Evolutionary conservation across 2,888 invertebrate genomes (phyloP), one percentile per base, ranked within the genome.

Genomic region (Drosophila kuntzei): DNA sequence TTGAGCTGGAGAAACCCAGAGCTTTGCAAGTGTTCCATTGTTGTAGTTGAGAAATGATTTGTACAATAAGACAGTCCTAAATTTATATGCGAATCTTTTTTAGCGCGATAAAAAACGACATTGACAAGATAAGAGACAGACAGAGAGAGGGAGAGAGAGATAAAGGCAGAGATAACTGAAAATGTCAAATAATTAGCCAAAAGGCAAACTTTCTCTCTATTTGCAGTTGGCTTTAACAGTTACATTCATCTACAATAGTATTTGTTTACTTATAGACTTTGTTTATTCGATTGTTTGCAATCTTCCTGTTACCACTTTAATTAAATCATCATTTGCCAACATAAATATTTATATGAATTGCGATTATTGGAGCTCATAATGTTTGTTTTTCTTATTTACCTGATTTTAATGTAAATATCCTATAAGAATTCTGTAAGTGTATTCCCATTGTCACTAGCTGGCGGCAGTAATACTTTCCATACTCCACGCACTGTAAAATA

Each of bases 31-130:
- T 79, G 75, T 11, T 50, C 53, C 85, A 85, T 81, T 85, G 63
- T 76, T 60, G 60, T 59, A 72, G 55, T 78, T 75, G 76, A 69
- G 66, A 80, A 81, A 72, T 67, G 76, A 73, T 80, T 76, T 75
- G 74, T 73, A 74, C 80, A 80, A 71, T 62, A 71, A 63, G 65
- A 73, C 68, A 64, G 53, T 36, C 14, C 53, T 47, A 67, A 51
- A 80, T 80, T 78, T 79, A 71, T 80, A 73, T 84, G 84, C 68
- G 80, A 80, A 81, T 67, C 59, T 63, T 60, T 55, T 25, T 43
- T 5, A 51, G 53, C 2, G 32, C 49, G 32, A 39, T 62, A 68
- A 80, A 77, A 77, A 80, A 60, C 36, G 37, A 39, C 41, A 50
- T 32, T 32, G 59, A 59, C 59, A 41, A 75, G 59, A 63, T 63